A percentile compares a stretch with the other conserved stretches of the same genome.
Conservation (phyloP, 2,113 vertebrate species). For the Ovibos moschatus region DNA sequence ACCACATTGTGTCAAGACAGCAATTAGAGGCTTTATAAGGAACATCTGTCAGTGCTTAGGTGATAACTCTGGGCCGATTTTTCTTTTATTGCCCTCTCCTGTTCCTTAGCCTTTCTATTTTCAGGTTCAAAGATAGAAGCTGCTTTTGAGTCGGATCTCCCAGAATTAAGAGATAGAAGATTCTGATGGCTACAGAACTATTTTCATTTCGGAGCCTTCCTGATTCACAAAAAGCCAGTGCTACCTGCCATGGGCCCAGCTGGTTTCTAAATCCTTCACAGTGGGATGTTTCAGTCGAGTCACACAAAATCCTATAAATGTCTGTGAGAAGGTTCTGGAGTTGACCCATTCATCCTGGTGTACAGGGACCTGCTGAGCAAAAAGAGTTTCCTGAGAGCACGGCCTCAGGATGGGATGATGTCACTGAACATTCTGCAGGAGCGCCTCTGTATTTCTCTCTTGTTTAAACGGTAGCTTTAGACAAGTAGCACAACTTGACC, state of each 20-base stretch:
- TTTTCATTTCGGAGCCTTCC: slow-evolving; percentile 72
- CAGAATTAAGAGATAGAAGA: slow-evolving; percentile 39
- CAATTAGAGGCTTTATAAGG: slow-evolving; percentile 54
- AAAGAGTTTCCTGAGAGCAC: background rate
- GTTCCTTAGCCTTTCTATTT: slow-evolving; percentile 66
- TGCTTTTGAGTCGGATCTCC: slow-evolving; percentile 60
- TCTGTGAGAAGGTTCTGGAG: background rate
- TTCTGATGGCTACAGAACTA: slow-evolving; percentile 37
- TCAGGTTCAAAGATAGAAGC: slow-evolving; percentile 69
- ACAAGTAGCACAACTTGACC: background rate
- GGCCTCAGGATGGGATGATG: background rate
- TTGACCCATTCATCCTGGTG: background rate
- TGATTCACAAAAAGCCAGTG: slow-evolving; percentile 71
- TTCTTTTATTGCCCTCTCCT: slow-evolving; percentile 57
- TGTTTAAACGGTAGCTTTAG: background rate
- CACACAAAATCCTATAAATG: slow-evolving; percentile 10
- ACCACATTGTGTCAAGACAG: slow-evolving; percentile 35
- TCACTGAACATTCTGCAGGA: background rate
- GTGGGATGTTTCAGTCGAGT: background rate
- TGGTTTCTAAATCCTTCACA: slow-evolving; percentile 48
- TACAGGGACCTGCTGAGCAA: background rate
- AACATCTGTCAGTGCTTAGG: slow-evolving; percentile 47
- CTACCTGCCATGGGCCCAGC: slow-evolving; percentile 35
- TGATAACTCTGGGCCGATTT: slow-evolving; percentile 1
- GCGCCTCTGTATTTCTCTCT: background rate